Percentiles rank a stretch among this genome's conserved stretches.
These are phyloP conservation scores for Asteroscopus sphinx DNA, from an alignment of 2,888 invertebrate genomes.

Conservation along the genomic window DNA sequence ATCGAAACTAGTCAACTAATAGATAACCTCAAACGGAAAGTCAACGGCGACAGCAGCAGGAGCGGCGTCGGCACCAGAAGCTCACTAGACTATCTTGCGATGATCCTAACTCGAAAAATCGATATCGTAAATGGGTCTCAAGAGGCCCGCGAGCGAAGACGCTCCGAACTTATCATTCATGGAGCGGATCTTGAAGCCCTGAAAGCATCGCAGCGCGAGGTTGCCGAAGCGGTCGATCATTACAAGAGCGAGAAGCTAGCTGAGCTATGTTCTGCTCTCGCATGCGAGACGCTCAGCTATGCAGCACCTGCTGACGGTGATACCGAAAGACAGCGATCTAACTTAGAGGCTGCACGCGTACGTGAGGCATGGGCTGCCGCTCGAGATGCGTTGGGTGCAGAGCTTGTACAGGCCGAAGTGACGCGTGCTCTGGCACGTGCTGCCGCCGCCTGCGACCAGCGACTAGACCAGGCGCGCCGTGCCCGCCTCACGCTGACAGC, in stretches of 20 bases:
- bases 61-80: slow-evolving; percentile 77
- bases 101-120: slow-evolving; percentile 93
- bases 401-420: slow-evolving; percentile 94
- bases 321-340: slow-evolving; percentile 77
- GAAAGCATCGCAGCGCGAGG: slow-evolving; percentile 89
- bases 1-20: slow-evolving; percentile 94
- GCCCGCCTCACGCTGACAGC: slow-evolving; percentile 91
- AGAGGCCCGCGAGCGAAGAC: slow-evolving; percentile 69
- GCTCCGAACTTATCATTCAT: slow-evolving; percentile 79
- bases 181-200: slow-evolving; percentile 87
- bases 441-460: slow-evolving; percentile 92
- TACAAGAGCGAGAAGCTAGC: slow-evolving; percentile 93
- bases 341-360: slow-evolving; percentile 91
- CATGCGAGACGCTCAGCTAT: slow-evolving; percentile 92
- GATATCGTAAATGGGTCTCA: slow-evolving; percentile 77
- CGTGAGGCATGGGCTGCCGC: slow-evolving; percentile 94
- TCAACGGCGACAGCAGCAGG: slow-evolving; percentile 88
- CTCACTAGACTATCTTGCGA: slow-evolving; percentile 93
- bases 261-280: slow-evolving; percentile 92
- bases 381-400: slow-evolving; percentile 93
- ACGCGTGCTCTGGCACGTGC: slow-evolving; percentile 93
- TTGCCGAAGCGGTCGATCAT: slow-evolving; percentile 90
- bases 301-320: slow-evolving; percentile 83
- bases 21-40: slow-evolving; percentile 92
- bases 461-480: slow-evolving; percentile 87